These are phyloP conservation scores for Plutomurus gul DNA, from an alignment of 1,140 invertebrate genomes.

Conservation along the genomic window DNA sequence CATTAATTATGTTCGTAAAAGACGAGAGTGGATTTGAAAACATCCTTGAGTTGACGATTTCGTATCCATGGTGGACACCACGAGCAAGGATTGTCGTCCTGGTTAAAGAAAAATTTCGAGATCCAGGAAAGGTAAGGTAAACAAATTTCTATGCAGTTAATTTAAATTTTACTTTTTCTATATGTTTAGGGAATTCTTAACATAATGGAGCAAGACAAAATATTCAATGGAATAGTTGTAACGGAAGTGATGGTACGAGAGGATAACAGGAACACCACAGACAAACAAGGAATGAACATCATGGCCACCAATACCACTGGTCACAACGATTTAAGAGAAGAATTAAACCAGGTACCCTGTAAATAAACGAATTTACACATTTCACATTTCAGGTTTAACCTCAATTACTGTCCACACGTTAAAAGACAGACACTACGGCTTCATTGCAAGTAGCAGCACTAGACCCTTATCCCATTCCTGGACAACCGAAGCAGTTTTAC, in stretches of 20 bases:
- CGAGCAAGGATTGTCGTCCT: constrained; percentile 42
- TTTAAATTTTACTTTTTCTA: background rate
- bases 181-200: constrained; percentile 43
- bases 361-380: background rate
- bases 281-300: too few relatives aligned
- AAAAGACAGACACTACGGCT: background rate
- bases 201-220: constrained; percentile 36
- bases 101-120: constrained; percentile 45
- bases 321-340: too few relatives aligned
- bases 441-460: constrained; percentile 45
- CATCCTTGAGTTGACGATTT: constrained; percentile 29
- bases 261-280: background rate
- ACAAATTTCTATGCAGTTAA: too few relatives aligned
- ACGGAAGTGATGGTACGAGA: constrained; percentile 35
- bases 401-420: background rate
- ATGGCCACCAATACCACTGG: background rate
- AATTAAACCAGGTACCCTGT: background rate
- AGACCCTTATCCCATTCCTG: constrained; percentile 48
- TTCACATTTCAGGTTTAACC: background rate
- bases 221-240: constrained; percentile 49
- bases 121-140: constrained; percentile 45
- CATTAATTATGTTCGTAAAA: constrained; percentile 48
- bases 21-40: constrained; percentile 50
- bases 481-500: constrained; percentile 43
- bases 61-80: constrained; percentile 51